These are phyloP conservation scores for Numenius arquata DNA, from an alignment of 2,113 vertebrate species.

Conservation along the genomic window DNA sequence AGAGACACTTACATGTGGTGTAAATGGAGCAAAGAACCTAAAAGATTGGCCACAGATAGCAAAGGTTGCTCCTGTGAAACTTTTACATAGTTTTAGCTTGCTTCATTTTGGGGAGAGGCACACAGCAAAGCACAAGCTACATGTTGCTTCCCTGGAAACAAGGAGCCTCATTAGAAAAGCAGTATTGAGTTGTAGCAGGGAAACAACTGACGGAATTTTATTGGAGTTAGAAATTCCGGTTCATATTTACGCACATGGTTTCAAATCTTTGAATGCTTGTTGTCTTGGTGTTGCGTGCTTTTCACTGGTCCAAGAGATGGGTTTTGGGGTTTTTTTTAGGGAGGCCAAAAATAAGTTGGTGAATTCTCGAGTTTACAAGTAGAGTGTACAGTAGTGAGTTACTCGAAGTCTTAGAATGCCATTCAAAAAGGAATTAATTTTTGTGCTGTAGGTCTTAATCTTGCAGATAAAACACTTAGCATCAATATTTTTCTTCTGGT, in stretches of 20 bases:
- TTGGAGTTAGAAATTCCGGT: not conserved
- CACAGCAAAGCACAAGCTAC: not conserved
- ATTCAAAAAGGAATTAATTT: not conserved
- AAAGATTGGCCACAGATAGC: not conserved
- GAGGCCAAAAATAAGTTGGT: not conserved
- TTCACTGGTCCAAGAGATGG: not conserved
- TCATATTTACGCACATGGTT: not conserved
- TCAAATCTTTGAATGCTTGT: not conserved
- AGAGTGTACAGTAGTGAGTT: not conserved
- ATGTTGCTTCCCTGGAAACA: not conserved
- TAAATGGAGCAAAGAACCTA: not conserved
- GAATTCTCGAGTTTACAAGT: not conserved
- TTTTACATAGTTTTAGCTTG: not conserved
- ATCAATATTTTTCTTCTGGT: not conserved
- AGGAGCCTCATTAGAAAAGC: not conserved
- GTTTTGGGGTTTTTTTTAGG: not conserved
- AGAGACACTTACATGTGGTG: not conserved
- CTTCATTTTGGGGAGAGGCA: not conserved
- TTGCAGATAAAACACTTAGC: not conserved
- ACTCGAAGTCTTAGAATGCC: not conserved
- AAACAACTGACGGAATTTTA: not conserved
- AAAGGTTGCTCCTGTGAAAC: not conserved
- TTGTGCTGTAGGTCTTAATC: not conserved
- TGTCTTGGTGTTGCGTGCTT: not conserved
- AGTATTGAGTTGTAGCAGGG: not conserved